These are phyloP conservation scores for Abrostola tripartita DNA, from an alignment of 2,888 invertebrate species.

Conservation along the genomic window DNA sequence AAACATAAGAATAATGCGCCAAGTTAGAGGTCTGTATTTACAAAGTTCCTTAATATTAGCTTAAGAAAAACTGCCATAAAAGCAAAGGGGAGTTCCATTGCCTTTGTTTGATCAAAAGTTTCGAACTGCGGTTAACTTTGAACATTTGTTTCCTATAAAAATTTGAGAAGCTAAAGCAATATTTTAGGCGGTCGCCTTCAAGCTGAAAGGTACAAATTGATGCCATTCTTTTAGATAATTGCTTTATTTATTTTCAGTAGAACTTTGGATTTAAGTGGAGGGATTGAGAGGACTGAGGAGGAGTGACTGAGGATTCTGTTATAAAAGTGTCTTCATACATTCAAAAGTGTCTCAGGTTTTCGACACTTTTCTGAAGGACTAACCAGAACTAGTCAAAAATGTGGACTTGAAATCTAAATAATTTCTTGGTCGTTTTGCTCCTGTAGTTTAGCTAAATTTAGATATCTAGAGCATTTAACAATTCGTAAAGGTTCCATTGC, in stretches of 20 bases:
- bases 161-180: constrained; percentile 19
- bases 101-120: constrained; percentile 33
- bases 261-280: neutral
- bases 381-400: too few species aligned
- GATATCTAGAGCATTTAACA: neutral
- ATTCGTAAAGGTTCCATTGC: constrained; percentile 7
- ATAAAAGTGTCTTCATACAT: too few species aligned
- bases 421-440: too few species aligned
- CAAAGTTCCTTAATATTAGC: constrained; percentile 50
- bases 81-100: constrained; percentile 33
- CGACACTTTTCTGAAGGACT: too few species aligned
- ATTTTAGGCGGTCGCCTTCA: constrained; percentile 20
- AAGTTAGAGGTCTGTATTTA: constrained; percentile 49
- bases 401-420: too few species aligned
- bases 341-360: too few species aligned
- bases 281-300: neutral
- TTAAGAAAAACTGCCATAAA: constrained; percentile 49
- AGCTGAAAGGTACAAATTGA: constrained; percentile 35
- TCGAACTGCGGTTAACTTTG: constrained; percentile 18
- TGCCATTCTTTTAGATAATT: constrained; percentile 22
- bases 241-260: constrained; percentile 20
- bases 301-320: too few species aligned
- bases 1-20: constrained; percentile 46
- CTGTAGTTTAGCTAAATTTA: too few species aligned
- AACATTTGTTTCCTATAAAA: constrained; percentile 42